These are phyloP conservation scores for Sinonovacula constricta DNA, from an alignment of 1,140 invertebrate species.

Conservation along the genomic window DNA sequence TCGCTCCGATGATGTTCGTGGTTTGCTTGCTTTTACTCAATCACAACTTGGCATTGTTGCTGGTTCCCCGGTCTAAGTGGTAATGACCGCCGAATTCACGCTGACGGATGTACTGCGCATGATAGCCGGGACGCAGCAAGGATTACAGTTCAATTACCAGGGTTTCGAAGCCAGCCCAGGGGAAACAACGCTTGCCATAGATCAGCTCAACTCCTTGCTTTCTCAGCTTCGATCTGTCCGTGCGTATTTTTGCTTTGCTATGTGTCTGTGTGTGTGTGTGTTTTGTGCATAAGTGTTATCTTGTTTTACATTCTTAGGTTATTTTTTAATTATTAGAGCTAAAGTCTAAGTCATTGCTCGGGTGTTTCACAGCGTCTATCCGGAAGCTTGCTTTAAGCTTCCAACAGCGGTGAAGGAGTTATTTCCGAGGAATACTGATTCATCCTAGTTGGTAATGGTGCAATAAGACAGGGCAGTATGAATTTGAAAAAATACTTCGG, in stretches of 20 bases:
- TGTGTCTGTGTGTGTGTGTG: no score
- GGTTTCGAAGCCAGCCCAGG: not conserved
- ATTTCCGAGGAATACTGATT: no score
- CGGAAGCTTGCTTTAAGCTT: not conserved
- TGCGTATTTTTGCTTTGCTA: not conserved
- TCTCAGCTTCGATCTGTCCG: not conserved
- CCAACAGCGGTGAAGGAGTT: no score
- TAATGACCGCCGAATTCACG: not conserved
- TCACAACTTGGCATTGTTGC: no score
- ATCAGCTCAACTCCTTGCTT: not conserved
- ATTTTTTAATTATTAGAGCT: not conserved
- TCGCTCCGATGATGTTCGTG: no score
- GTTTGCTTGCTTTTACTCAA: no score
- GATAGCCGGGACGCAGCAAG: not conserved
- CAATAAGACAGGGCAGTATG: no score
- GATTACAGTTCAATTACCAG: not conserved
- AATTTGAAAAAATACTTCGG: no score
- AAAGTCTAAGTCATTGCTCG: not conserved
- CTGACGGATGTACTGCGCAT: not conserved
- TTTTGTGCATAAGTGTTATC: not conserved
- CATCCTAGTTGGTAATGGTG: no score
- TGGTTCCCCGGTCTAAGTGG: no score
- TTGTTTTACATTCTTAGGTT: not conserved
- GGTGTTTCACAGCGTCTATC: not conserved
- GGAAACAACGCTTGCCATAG: not conserved